Evolutionary conservation across 2,888 invertebrate species (phyloP).

Genomic region (Nemoura dubitans): DNA sequence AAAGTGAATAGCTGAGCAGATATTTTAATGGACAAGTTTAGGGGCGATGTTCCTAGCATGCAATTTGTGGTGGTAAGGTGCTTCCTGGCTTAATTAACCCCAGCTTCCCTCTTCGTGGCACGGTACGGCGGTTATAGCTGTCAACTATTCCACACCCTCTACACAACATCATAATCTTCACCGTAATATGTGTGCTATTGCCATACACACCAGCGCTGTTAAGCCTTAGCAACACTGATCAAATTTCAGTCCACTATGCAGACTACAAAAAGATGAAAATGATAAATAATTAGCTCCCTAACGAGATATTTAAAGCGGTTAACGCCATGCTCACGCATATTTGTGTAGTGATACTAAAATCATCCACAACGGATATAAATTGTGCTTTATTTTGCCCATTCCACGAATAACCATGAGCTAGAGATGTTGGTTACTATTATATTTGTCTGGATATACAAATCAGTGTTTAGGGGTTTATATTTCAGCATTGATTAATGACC

Average conservation of each 20-base stretch:
- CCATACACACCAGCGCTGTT: background rate
- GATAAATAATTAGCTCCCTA: background rate
- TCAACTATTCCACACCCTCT: background rate
- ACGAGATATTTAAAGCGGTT: background rate
- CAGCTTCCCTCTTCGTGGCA: background rate
- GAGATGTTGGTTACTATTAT: no score
- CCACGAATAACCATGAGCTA: no score
- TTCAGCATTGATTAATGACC: background rate
- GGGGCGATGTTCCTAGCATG: background rate
- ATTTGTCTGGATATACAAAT: background rate
- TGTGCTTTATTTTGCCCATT: no score
- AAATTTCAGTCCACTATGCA: background rate
- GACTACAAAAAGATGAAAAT: background rate
- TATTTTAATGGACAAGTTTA: conserved; percentile 27
- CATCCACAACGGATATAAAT: no score
- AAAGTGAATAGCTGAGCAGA: conserved; percentile 24
- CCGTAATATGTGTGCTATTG: background rate
- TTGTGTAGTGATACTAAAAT: background rate
- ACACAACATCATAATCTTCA: background rate
- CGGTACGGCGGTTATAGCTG: background rate
- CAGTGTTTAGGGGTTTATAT: background rate
- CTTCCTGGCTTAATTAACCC: background rate
- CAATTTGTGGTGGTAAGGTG: conserved; percentile 23
- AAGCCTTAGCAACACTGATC: background rate
- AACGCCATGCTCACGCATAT: no score